Conservation (phyloP, 2,888 invertebrate genomes). For the Apotomis betuletana region DNA sequence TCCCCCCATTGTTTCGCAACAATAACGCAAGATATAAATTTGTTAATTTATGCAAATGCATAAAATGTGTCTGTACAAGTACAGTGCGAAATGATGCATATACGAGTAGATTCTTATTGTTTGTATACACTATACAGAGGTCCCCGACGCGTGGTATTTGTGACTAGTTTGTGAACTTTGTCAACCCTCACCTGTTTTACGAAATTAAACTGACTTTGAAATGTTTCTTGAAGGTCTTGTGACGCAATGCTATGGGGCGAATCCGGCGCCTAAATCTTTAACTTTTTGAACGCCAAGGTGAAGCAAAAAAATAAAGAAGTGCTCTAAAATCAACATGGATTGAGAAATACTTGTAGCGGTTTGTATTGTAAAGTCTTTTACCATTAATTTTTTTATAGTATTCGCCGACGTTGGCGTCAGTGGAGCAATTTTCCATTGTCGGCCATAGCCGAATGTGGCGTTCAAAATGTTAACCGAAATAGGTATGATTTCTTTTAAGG, state of each 20-base stretch:
- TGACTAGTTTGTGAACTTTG: conserved; percentile 19
- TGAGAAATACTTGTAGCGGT: too few species aligned
- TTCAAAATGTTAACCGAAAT: too few species aligned
- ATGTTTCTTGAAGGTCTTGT: conserved; percentile 2
- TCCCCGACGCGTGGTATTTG: conserved; percentile 16
- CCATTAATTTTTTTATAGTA: too few species aligned
- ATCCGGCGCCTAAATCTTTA: too few species aligned
- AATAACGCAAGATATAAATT: conserved; percentile 33
- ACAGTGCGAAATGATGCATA: conserved; percentile 33
- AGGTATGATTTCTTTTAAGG: too few species aligned
- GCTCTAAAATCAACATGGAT: too few species aligned
- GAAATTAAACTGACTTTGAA: background rate
- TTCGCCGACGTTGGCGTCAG: too few species aligned
- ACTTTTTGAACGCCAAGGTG: too few species aligned
- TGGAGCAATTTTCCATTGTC: too few species aligned
- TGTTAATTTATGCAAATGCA: conserved; percentile 39
- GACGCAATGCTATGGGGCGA: background rate
- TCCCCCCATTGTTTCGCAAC: conserved; percentile 36
- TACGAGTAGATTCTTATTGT: conserved; percentile 34
- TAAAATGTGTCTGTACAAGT: conserved; percentile 15
- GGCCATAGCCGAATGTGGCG: too few species aligned
- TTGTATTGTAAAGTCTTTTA: too few species aligned
- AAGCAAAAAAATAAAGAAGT: too few species aligned
- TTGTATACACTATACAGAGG: conserved; percentile 33
- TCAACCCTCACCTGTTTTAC: conserved; percentile 9